Conservation (phyloP, 2,113 vertebrate genomes). For the Chroicocephalus ridibundus region DNA sequence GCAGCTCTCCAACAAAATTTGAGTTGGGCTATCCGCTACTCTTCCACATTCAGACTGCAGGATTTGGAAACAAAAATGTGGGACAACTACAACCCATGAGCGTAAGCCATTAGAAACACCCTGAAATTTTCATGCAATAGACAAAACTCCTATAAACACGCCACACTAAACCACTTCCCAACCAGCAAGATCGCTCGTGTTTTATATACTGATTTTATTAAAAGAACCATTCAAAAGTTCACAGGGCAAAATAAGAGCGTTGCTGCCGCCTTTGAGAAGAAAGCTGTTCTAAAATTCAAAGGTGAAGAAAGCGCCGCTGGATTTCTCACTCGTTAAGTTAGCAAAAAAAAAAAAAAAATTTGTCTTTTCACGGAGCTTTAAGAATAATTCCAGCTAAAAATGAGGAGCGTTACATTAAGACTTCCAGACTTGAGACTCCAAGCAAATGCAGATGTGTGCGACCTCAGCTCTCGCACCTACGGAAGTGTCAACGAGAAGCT, state of each 20-base stretch:
- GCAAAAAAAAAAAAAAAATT: too few relatives aligned
- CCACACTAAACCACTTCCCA: accelerated
- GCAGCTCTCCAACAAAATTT: background rate
- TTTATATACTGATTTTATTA: background rate
- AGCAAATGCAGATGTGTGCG: background rate
- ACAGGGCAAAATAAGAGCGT: accelerated
- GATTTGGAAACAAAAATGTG: background rate
- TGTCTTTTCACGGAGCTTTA: accelerated
- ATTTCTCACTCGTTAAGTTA: background rate
- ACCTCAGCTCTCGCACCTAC: background rate
- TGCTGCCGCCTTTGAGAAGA: background rate
- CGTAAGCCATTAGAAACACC: accelerated
- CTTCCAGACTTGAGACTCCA: background rate
- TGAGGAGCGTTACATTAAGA: background rate
- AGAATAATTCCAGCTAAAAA: background rate
- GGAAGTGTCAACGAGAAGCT: background rate
- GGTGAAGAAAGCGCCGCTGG: background rate
- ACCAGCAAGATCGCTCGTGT: accelerated
- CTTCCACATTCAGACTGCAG: accelerated
- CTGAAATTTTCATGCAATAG: accelerated
- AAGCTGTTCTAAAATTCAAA: background rate
- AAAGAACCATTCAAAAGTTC: background rate
- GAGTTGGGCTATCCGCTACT: background rate
- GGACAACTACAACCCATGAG: background rate
- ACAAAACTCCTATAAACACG: background rate